A percentile compares a stretch with the other conserved stretches of the same genome.
Evolutionary conservation across 2,888 invertebrate genomes (phyloP).

Genomic region (Pyrrhosoma nymphula): DNA sequence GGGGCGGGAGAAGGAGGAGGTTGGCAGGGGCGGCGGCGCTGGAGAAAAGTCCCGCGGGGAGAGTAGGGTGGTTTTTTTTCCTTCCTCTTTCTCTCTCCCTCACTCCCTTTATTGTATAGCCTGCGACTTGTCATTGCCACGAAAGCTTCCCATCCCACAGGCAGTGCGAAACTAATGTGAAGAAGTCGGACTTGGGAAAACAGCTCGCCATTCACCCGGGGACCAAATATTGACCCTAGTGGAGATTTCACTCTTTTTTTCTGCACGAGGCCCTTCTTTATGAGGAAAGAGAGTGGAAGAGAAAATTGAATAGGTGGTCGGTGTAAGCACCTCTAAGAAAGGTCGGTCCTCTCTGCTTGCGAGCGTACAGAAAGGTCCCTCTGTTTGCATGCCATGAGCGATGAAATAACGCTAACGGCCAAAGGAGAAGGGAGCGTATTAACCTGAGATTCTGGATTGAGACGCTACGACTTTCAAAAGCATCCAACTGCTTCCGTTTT

Average conservation of each 20-base stretch:
- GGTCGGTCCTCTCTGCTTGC: slow-evolving; percentile 13
- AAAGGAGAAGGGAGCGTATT: background rate
- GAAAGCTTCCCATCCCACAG: background rate
- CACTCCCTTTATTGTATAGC: slow-evolving; percentile 36
- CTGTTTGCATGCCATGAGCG: background rate
- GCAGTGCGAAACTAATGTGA: slow-evolving; percentile 58
- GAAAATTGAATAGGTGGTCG: slow-evolving; percentile 41
- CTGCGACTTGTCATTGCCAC: slow-evolving; percentile 64
- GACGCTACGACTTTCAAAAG: background rate
- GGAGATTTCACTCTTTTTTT: slow-evolving; percentile 33
- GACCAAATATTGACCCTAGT: slow-evolving; percentile 64
- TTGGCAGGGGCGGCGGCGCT: background rate
- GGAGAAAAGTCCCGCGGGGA: slow-evolving; percentile 35
- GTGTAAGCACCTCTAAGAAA: slow-evolving; percentile 21
- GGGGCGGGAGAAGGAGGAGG: background rate
- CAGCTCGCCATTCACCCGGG: slow-evolving; percentile 59
- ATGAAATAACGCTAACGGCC: background rate
- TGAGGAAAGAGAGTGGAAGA: background rate
- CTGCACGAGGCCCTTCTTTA: background rate
- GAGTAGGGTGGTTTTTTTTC: slow-evolving; percentile 1
- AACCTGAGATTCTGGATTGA: background rate
- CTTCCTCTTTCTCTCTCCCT: slow-evolving; percentile 15
- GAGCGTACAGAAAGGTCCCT: background rate
- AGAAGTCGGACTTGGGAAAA: slow-evolving; percentile 57
- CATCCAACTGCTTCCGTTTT: background rate